phyloP scores from a whole-genome alignment of 2,888 invertebrate species.

The Pocota personata region DNA sequence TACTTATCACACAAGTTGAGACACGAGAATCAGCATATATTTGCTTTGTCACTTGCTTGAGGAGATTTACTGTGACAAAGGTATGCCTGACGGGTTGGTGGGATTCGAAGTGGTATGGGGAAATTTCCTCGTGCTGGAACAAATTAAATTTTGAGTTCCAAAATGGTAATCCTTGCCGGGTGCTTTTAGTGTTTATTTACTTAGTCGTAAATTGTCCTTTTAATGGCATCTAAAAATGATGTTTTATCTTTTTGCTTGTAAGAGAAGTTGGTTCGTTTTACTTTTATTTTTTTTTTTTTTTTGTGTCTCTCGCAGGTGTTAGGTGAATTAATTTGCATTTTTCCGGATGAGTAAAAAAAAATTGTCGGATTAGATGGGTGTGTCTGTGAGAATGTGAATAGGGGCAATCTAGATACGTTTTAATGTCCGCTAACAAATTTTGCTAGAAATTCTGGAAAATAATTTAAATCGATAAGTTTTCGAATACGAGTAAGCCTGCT shows the following conservation, averaged over 20 bases:
- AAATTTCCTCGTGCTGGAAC: conserved; percentile 4
- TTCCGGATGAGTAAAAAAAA: background rate
- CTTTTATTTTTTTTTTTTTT: background rate
- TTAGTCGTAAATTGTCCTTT: conserved; percentile 51
- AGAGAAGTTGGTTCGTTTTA: background rate
- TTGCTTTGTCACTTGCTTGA: conserved; percentile 42
- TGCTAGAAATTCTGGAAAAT: background rate
- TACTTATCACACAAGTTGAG: conserved; percentile 38
- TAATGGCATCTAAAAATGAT: conserved; percentile 40
- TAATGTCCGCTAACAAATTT: background rate
- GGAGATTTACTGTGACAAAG: conserved; percentile 43
- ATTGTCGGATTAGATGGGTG: background rate
- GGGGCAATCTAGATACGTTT: background rate
- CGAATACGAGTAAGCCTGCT: background rate
- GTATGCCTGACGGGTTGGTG: background rate
- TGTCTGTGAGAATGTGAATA: background rate
- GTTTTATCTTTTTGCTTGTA: conserved; percentile 28
- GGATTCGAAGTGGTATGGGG: background rate
- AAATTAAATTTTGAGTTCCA: conserved; percentile 51
- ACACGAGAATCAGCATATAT: conserved; percentile 38
- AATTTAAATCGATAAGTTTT: too few species aligned
- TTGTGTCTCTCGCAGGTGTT: background rate
- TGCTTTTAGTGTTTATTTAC: conserved; percentile 56
- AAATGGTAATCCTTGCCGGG: conserved; percentile 18
- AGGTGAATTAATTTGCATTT: conserved; percentile 9